Evolutionary conservation across 2,888 invertebrate genomes (phyloP).

Genomic region (Dicranocentrus wangi): DNA sequence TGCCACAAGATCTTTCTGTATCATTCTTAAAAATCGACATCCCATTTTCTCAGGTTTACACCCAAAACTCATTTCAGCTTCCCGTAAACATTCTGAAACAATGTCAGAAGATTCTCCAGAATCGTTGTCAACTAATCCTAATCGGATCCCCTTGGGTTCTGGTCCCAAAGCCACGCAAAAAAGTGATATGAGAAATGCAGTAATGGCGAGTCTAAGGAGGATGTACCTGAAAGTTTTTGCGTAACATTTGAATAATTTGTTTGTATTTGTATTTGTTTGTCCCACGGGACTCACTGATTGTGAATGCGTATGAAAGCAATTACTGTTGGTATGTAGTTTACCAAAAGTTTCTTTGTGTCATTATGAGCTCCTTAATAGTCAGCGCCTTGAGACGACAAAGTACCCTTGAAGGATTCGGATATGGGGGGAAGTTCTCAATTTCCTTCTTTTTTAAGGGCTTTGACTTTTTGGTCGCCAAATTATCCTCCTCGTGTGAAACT

Average conservation of each 20-base stretch:
- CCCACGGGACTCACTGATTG: too few relatives aligned
- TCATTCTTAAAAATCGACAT: constrained; percentile 54
- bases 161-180: constrained; percentile 57
- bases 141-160: constrained; percentile 27
- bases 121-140: constrained; percentile 58
- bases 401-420: constrained; percentile 56
- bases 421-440: constrained; percentile 29
- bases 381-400: constrained; percentile 44
- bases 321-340: not conserved
- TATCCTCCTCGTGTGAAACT: constrained; percentile 58
- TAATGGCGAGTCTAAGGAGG: constrained; percentile 37
- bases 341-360: constrained; percentile 41
- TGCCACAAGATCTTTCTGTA: constrained; percentile 27
- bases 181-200: constrained; percentile 39
- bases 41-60: constrained; percentile 54
- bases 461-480: constrained; percentile 50
- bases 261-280: too few relatives aligned
- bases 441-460: constrained; percentile 50
- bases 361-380: constrained; percentile 49
- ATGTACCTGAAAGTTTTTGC: constrained; percentile 14
- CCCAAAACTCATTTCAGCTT: constrained; percentile 50
- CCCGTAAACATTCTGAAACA: constrained; percentile 35
- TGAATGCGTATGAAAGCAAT: not conserved
- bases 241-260: not conserved
- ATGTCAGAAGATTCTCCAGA: constrained; percentile 23